A percentile compares a stretch with the other conserved stretches of the same genome.
Conservation (phyloP, 2,797 vertebrate genomes). For the Menidia menidia region DNA sequence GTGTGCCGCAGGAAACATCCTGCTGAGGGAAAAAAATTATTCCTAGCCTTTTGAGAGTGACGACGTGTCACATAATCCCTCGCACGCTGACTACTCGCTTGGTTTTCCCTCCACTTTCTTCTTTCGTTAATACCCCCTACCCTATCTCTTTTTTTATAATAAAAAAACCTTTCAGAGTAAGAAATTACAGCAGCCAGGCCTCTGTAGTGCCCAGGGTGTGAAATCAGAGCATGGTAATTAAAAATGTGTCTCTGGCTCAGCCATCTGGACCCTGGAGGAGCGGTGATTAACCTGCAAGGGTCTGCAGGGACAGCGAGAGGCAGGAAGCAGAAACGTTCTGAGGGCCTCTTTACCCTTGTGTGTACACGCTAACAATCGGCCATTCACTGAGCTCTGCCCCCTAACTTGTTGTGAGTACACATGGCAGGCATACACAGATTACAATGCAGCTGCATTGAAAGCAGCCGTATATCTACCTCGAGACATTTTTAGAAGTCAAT, state of each 20-base stretch:
- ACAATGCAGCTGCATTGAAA: not conserved
- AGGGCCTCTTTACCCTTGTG: not conserved
- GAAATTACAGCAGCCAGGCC: slow-evolving; percentile 45
- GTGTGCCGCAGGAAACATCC: slow-evolving; percentile 64
- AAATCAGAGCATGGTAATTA: slow-evolving; percentile 80
- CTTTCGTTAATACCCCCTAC: slow-evolving; percentile 38
- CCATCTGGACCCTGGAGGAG: slow-evolving; percentile 72
- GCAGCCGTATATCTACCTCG: not conserved
- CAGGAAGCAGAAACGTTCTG: slow-evolving; percentile 22
- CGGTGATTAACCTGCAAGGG: slow-evolving; percentile 67
- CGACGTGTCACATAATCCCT: slow-evolving; percentile 39
- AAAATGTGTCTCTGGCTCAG: slow-evolving; percentile 72
- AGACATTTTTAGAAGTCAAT: not conserved
- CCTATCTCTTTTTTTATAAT: slow-evolving; percentile 30
- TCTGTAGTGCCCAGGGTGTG: slow-evolving; percentile 61
- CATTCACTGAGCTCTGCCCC: not conserved
- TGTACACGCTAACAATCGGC: not conserved
- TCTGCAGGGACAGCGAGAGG: slow-evolving; percentile 39
- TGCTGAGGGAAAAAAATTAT: slow-evolving; percentile 62
- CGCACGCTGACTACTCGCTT: slow-evolving; percentile 17
- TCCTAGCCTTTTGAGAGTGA: slow-evolving; percentile 62
- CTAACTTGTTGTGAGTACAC: not conserved
- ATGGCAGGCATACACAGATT: not conserved
- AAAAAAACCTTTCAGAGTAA: slow-evolving; percentile 23
- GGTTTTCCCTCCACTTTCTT: slow-evolving; percentile 6